Conservation (phyloP, 2,888 invertebrate species). For the Meta bourneti region DNA sequence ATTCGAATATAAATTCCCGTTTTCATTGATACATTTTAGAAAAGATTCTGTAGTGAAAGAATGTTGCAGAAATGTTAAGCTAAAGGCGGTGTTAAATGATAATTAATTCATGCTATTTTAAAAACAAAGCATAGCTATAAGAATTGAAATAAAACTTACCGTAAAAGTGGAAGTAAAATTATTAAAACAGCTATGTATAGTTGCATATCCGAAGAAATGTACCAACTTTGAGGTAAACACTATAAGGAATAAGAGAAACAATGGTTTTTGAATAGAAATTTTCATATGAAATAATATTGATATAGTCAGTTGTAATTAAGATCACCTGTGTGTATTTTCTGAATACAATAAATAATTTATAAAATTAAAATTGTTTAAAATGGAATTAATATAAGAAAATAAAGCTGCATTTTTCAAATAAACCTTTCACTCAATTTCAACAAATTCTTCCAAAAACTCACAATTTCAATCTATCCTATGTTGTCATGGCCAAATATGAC, state of each 20-base stretch:
- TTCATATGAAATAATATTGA: not conserved
- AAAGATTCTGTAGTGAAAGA: not conserved
- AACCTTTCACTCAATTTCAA: no score
- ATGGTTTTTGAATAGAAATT: not conserved
- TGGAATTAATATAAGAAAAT: not conserved
- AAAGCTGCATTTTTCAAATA: not conserved
- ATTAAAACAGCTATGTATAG: slow-evolving; percentile 55
- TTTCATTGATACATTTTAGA: not conserved
- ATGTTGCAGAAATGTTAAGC: not conserved
- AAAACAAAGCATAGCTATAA: not conserved
- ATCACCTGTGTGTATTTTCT: no score
- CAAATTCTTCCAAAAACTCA: no score
- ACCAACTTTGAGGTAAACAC: slow-evolving; percentile 74
- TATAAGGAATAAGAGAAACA: slow-evolving; percentile 15
- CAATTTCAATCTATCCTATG: no score
- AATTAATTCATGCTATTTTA: no score
- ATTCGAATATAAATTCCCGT: not conserved
- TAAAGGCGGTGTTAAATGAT: no score
- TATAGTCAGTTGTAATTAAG: not conserved
- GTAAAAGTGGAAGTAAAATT: slow-evolving; percentile 44
- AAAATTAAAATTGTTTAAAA: not conserved
- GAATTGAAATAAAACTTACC: slow-evolving; percentile 27
- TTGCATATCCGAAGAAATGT: slow-evolving; percentile 70
- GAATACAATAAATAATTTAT: no score
- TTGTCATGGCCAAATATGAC: no score